Conservation (phyloP, 1,140 invertebrate species). For the Mamestra configurata region DNA sequence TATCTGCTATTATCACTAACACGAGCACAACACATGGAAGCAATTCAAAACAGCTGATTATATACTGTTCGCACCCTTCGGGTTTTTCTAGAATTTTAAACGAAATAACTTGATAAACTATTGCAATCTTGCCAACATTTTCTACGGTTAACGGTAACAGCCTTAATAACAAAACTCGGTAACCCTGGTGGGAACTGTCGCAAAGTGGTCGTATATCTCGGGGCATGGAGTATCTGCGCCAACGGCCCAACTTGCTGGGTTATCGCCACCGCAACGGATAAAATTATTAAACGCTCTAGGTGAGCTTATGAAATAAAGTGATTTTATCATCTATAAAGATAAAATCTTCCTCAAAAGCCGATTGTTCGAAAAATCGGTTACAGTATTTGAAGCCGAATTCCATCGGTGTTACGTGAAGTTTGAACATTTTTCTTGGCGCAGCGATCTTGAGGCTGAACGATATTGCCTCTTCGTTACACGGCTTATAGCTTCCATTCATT, state of each 20-base stretch:
- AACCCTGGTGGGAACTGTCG: constrained; percentile 45
- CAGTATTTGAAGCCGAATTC: background rate
- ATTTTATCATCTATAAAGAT: constrained; percentile 46
- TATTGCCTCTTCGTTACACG: constrained; percentile 6
- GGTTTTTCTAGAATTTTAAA: constrained; percentile 14
- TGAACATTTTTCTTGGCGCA: constrained; percentile 21
- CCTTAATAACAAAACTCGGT: constrained; percentile 31
- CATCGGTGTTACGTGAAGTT: constrained; percentile 17
- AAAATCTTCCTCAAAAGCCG: constrained; percentile 13
- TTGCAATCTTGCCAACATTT: constrained; percentile 7
- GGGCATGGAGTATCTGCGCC: constrained; percentile 51
- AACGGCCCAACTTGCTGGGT: constrained; percentile 54
- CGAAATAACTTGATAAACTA: constrained; percentile 39
- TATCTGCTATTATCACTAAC: background rate
- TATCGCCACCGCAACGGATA: constrained; percentile 46
- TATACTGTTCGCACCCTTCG: background rate
- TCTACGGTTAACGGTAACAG: background rate
- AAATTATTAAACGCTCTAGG: constrained; percentile 47
- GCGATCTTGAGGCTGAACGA: constrained; percentile 15
- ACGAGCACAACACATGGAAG: background rate
- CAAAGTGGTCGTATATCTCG: constrained; percentile 57
- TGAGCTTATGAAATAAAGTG: constrained; percentile 43
- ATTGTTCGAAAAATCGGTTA: constrained; percentile 34
- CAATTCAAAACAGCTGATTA: background rate
- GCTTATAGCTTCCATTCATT: constrained; percentile 7